Evolutionary conservation across 2,113 vertebrate species (phyloP), one percentile per base, ranked within the genome.

Genomic region (Morphnarchus princeps): DNA sequence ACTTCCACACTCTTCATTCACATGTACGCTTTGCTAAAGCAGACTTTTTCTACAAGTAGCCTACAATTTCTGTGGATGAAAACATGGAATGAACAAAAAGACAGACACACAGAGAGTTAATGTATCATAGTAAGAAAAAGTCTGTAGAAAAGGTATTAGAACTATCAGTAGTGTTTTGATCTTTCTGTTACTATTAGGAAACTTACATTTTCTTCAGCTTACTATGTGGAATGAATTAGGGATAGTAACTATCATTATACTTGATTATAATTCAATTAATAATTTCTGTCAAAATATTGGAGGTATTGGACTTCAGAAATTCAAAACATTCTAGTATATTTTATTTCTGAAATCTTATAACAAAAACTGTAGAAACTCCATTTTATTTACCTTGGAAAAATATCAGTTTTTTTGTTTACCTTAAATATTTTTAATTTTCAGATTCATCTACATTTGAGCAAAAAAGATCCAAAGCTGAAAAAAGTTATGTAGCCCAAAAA

Each of bases 401-500:
- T 36, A 2, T 26, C 40, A 82, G 1, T 0, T 1, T 15, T 55
- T 78, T 43, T 73, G 5, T 38, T 65, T 50, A 34, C 3, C 12
- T 63, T 18, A 10, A 76, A n/a, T 49, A 43, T 42, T 63, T 82
- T 86, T 50, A 1, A 20, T 69, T 73, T 81, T n/a, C 17, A 81
- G 3, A 20, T 81, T 69, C 12, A 26, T 12, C 31, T 42, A 32
- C 13, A 29, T 26, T 9, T 69, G 2, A 65, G 20, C 1, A 87
- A 78, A 92, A 81, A 24, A 12, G 2, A 47, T 16, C 5, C 20
- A 72, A 90, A 71, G 31, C 22, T 40, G 15, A 36, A 49, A n/a
- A 62, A 25, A n/a, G 8, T 29, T 50, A 52, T 29, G 3, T 18
- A 73, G 6, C 20, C 4, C 2, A 5, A 80, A 89, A 67, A 72